A percentile compares a stretch with the other conserved stretches of the same genome.
Conservation (phyloP, 1,140 invertebrate genomes). For the Aporrectodea caliginosa region DNA sequence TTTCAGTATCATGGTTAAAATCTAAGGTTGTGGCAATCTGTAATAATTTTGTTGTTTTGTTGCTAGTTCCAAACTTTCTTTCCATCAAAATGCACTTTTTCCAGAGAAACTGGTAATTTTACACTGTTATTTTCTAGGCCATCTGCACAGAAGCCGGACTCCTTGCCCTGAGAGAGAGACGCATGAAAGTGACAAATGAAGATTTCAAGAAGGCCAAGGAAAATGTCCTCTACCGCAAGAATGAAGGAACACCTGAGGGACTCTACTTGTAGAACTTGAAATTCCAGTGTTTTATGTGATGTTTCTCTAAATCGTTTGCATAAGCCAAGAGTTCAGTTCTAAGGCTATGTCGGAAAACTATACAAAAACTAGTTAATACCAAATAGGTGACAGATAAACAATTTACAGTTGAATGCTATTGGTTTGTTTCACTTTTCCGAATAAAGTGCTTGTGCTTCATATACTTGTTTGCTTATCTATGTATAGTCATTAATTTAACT, state of each 20-base stretch:
- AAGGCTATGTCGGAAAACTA: neutral
- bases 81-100: too few species aligned
- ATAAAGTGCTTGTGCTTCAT: neutral
- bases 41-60: too few species aligned
- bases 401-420: neutral
- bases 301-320: neutral
- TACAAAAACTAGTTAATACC: neutral
- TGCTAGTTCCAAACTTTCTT: too few species aligned
- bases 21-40: too few species aligned
- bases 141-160: conserved; percentile 99
- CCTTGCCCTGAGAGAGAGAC: conserved; percentile 91
- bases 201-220: conserved; percentile 99
- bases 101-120: too few species aligned
- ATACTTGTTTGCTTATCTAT: too few species aligned
- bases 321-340: neutral
- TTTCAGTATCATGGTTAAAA: too few species aligned
- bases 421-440: neutral
- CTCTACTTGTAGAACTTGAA: conserved; percentile 79
- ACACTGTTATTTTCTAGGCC: too few species aligned
- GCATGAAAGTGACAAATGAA: conserved; percentile 99
- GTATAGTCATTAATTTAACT: too few species aligned
- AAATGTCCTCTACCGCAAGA: conserved; percentile 97
- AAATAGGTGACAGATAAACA: neutral
- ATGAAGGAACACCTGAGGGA: conserved; percentile 98
- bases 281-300: neutral